A percentile compares a stretch with the other conserved stretches of the same genome.
These are phyloP conservation scores for Sarotherodon lohbergeri DNA, from an alignment of 2,113 vertebrate genomes.

Conservation along the genomic window DNA sequence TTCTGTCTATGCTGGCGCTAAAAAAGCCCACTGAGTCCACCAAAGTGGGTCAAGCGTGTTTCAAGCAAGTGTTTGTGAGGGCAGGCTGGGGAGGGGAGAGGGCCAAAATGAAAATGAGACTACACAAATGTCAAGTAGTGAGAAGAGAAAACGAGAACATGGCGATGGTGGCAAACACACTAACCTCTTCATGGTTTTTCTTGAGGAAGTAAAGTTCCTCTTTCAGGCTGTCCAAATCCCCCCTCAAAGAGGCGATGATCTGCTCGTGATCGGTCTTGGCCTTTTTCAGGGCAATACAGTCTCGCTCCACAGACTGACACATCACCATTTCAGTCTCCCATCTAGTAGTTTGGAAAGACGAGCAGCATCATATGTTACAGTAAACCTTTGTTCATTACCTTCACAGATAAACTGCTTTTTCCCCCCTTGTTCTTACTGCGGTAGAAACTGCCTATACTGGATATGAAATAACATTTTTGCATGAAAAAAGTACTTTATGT, in stretches of 20 bases:
- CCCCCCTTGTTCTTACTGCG: neutral
- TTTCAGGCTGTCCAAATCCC: constrained; percentile 84
- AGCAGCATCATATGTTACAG: neutral
- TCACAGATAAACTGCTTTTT: accelerated
- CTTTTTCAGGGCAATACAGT: constrained; percentile 82
- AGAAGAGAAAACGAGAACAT: neutral
- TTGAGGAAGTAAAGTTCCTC: constrained; percentile 86
- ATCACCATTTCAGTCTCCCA: constrained; percentile 82
- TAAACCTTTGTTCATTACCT: neutral
- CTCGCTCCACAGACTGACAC: constrained; percentile 84
- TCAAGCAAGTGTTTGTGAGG: constrained; percentile 12
- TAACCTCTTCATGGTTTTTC: constrained; percentile 88
- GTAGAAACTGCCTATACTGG: neutral
- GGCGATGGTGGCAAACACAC: constrained; percentile 19
- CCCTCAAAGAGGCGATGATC: constrained; percentile 82
- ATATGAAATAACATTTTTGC: neutral
- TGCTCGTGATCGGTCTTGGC: constrained; percentile 81
- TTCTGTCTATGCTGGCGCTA: neutral
- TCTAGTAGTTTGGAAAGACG: neutral
- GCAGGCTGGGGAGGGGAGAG: neutral
- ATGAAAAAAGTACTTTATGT: neutral
- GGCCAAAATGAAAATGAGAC: constrained; percentile 18
- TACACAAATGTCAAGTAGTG: neutral
- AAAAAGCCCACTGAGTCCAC: constrained; percentile 6
- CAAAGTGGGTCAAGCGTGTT: constrained; percentile 33